phyloP scores from a whole-genome alignment of 1,140 invertebrate species.

The Macrotrachela quadricornifera region DNA sequence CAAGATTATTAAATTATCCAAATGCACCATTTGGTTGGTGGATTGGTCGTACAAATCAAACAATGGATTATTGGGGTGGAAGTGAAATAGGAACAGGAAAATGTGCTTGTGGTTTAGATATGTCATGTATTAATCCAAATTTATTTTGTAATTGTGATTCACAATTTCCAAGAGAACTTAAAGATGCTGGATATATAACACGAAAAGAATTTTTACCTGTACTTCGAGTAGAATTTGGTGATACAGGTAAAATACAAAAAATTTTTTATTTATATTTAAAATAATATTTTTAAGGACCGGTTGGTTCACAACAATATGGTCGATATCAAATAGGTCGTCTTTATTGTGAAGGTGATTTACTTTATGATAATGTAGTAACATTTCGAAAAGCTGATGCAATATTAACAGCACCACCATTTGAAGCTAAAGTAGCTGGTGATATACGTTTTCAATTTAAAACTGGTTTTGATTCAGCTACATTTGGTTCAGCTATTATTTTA shows the following conservation, averaged over 20 bases:
- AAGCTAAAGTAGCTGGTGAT: slow-evolving; percentile 71
- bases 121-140: slow-evolving; percentile 50
- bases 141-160: slow-evolving; percentile 82
- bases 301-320: slow-evolving; percentile 36
- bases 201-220: slow-evolving; percentile 81
- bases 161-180: not conserved
- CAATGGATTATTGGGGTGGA: slow-evolving; percentile 93
- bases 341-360: slow-evolving; percentile 67
- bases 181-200: slow-evolving; percentile 29
- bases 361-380: slow-evolving; percentile 81
- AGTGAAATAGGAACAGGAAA: slow-evolving; percentile 67
- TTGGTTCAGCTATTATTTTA: slow-evolving; percentile 34
- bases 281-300: too few relatives aligned
- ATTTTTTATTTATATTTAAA: slow-evolving; percentile 34
- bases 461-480: slow-evolving; percentile 60
- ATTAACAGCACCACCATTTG: slow-evolving; percentile 58
- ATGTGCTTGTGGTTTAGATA: slow-evolving; percentile 71
- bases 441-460: slow-evolving; percentile 94
- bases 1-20: slow-evolving; percentile 49
- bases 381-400: slow-evolving; percentile 73
- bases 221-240: slow-evolving; percentile 60
- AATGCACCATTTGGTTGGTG: slow-evolving; percentile 23
- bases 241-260: slow-evolving; percentile 69
- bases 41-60: slow-evolving; percentile 34
- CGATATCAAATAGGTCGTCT: slow-evolving; percentile 64